Conservation (phyloP, 2,888 invertebrate species). For the Eilema caniola region DNA sequence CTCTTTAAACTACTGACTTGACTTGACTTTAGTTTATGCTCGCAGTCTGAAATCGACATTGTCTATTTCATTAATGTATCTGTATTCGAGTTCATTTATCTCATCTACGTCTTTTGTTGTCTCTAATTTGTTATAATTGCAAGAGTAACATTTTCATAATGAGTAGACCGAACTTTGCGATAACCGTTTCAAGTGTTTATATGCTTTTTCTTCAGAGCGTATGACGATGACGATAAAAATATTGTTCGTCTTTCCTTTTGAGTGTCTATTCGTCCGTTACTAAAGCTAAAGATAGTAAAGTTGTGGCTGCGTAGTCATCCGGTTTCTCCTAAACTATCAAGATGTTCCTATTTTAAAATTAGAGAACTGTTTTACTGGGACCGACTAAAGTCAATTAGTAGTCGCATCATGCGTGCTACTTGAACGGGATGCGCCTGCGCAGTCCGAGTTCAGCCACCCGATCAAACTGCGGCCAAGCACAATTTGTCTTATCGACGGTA, state of each 20-base stretch:
- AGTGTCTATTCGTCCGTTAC: slow-evolving; percentile 8
- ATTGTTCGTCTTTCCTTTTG: neutral
- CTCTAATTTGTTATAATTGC: neutral
- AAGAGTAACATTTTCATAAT: neutral
- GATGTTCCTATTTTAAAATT: slow-evolving; percentile 64
- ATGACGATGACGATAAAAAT: neutral
- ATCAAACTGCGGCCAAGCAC: slow-evolving; percentile 44
- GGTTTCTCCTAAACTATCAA: slow-evolving; percentile 50
- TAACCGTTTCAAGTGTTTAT: neutral
- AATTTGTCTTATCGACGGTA: slow-evolving; percentile 51
- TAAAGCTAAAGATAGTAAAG: slow-evolving; percentile 29
- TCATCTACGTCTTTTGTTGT: neutral
- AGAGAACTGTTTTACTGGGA: slow-evolving; percentile 64
- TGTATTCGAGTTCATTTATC: neutral
- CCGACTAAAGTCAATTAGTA: slow-evolving; percentile 70
- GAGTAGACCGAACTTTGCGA: neutral
- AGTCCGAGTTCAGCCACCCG: slow-evolving; percentile 65
- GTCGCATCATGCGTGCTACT: slow-evolving; percentile 71
- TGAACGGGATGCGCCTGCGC: slow-evolving; percentile 69
- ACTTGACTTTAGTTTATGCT: neutral
- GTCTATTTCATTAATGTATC: neutral
- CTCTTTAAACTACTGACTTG: neutral
- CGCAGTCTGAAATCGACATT: neutral
- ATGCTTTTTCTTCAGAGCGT: neutral
- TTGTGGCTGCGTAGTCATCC: slow-evolving; percentile 35